These are phyloP conservation scores for Tauraco erythrolophus DNA, from an alignment of 2,113 vertebrate species.

Conservation along the genomic window DNA sequence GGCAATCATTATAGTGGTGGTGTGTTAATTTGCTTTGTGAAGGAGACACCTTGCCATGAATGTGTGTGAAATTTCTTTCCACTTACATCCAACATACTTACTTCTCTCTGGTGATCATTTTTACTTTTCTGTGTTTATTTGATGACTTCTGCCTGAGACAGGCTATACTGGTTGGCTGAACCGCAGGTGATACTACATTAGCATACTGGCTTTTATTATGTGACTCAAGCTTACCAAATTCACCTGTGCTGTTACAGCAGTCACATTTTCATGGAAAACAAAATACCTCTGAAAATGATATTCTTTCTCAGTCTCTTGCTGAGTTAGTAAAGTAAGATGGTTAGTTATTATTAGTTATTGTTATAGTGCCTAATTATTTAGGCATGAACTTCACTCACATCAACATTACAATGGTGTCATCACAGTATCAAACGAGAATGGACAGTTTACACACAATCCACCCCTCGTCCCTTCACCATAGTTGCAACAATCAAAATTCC, in stretches of 20 bases:
- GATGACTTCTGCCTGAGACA: neutral
- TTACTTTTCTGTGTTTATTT: neutral
- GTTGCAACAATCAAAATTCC: too few relatives aligned
- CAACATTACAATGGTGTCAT: too few relatives aligned
- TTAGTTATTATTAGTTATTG: neutral
- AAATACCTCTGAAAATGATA: neutral
- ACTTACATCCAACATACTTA: neutral
- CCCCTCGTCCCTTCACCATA: too few relatives aligned
- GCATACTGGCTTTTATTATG: neutral
- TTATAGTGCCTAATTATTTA: too few relatives aligned
- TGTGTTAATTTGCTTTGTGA: slow-evolving; percentile 49
- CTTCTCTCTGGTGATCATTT: neutral
- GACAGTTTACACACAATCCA: too few relatives aligned
- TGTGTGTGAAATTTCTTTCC: slow-evolving; percentile 20
- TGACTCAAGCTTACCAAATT: neutral
- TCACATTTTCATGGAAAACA: neutral
- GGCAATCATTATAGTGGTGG: neutral
- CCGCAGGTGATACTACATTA: neutral
- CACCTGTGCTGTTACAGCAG: neutral
- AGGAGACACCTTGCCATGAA: slow-evolving; percentile 1
- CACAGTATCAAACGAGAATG: too few relatives aligned
- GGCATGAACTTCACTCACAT: too few relatives aligned
- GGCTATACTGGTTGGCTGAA: neutral
- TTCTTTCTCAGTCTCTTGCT: neutral
- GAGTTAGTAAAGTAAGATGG: neutral